These are phyloP conservation scores for Trididemnum clinides DNA, from an alignment of 23 tunicate genomes.

Conservation along the genomic window DNA sequence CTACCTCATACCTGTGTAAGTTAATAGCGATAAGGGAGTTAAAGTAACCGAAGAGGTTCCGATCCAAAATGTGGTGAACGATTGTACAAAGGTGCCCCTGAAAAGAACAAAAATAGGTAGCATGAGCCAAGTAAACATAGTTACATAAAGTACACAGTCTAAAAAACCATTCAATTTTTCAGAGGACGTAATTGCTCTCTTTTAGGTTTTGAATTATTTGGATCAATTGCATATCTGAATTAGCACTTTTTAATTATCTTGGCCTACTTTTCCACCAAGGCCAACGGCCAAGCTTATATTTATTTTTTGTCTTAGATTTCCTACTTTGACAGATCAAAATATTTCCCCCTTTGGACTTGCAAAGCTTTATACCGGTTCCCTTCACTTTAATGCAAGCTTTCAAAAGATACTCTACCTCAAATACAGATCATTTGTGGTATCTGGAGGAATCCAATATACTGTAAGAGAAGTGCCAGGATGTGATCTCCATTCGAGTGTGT, in stretches of 20 bases:
- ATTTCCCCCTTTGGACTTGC: too few relatives aligned
- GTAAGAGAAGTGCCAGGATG: background rate
- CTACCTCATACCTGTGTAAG: background rate
- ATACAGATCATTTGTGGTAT: background rate
- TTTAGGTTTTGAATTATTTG: too few relatives aligned
- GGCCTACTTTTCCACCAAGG: too few relatives aligned
- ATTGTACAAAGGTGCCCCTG: conserved; percentile 10
- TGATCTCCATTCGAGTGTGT: background rate
- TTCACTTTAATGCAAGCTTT: background rate
- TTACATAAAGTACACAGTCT: too few relatives aligned
- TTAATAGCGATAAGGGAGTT: background rate
- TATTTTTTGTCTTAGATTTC: too few relatives aligned
- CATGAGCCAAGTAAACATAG: background rate
- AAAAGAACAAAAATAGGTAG: background rate
- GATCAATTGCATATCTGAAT: too few relatives aligned
- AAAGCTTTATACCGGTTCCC: background rate
- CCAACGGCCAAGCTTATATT: too few relatives aligned
- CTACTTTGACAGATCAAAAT: too few relatives aligned
- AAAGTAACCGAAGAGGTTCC: background rate
- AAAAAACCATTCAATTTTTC: too few relatives aligned
- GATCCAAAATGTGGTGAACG: background rate
- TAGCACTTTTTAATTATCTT: too few relatives aligned
- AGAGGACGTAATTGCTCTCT: too few relatives aligned
- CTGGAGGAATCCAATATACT: background rate
- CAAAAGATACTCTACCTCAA: background rate